phyloP scores from a whole-genome alignment of 2,113 vertebrate genomes.

The Callipepla squamata region DNA sequence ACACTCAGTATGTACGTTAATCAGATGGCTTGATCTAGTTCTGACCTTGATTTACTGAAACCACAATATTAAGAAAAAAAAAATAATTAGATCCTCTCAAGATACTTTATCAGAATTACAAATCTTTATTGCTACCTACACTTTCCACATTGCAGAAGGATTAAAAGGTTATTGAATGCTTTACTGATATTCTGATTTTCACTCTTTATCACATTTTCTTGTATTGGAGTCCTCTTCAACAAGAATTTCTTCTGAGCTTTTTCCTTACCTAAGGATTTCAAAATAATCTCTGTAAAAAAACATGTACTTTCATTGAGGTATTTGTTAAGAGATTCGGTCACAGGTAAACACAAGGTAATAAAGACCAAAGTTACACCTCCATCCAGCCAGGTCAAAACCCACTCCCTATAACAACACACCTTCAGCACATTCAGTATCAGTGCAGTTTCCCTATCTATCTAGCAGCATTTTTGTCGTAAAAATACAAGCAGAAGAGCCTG shows the following conservation, averaged over 20 bases:
- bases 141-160: constrained; percentile 5
- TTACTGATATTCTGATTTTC: background rate
- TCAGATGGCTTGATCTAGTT: constrained; percentile 46
- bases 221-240: background rate
- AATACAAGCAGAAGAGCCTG: fast-evolving
- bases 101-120: constrained; percentile 44
- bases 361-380: background rate
- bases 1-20: constrained; percentile 37
- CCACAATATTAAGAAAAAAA: constrained; percentile 18
- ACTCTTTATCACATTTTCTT: background rate
- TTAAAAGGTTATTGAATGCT: constrained; percentile 3
- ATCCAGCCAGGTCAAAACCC: background rate
- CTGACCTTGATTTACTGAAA: constrained; percentile 58
- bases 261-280: background rate
- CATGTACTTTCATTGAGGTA: background rate
- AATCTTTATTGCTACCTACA: constrained; percentile 29
- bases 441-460: fast-evolving
- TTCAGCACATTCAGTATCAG: background rate
- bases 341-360: background rate
- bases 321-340: background rate
- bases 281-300: background rate
- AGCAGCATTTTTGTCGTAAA: background rate
- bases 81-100: constrained; percentile 33
- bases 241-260: background rate
- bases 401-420: background rate